These are phyloP conservation scores for Choloepus didactylus DNA, from an alignment of 2,797 vertebrate genomes.

Conservation along the genomic window DNA sequence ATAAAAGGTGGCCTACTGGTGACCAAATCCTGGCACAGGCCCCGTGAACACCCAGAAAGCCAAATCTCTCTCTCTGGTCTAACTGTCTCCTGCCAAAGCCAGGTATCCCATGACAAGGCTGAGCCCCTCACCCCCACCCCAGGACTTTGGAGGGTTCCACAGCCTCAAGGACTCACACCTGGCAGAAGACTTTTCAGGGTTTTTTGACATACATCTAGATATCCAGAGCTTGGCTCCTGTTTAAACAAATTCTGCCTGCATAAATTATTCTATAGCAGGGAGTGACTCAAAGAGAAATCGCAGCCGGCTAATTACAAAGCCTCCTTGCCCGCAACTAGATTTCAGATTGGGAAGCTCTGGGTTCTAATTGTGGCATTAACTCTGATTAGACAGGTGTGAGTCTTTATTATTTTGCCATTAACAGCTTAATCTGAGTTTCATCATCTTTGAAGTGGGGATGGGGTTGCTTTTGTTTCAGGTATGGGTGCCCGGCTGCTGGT, in stretches of 20 bases:
- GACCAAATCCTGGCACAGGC: not conserved
- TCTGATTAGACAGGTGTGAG: not conserved
- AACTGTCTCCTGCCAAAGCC: not conserved
- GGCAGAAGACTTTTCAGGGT: not conserved
- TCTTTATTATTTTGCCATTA: slow-evolving; percentile 1
- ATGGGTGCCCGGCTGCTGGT: not conserved
- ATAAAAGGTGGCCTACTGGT: not conserved
- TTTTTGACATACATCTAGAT: not conserved
- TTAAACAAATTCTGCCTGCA: slow-evolving; percentile 21
- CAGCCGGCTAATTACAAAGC: not conserved
- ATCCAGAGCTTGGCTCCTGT: slow-evolving; percentile 48
- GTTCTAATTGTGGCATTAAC: slow-evolving; percentile 61
- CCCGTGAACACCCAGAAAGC: not conserved
- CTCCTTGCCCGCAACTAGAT: not conserved
- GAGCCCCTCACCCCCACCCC: not conserved
- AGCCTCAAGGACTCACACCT: slow-evolving; percentile 11
- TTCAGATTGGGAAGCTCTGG: not conserved
- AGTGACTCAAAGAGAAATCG: not conserved
- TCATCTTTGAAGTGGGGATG: slow-evolving; percentile 76
- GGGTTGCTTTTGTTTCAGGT: slow-evolving; percentile 68
- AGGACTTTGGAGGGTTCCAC: not conserved
- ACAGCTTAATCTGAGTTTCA: slow-evolving; percentile 60
- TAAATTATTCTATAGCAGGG: slow-evolving; percentile 46
- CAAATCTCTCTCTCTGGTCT: not conserved
- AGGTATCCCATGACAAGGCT: not conserved